These are phyloP conservation scores for Apotomis capreana DNA, from an alignment of 2,888 invertebrate genomes.

Conservation along the genomic window DNA sequence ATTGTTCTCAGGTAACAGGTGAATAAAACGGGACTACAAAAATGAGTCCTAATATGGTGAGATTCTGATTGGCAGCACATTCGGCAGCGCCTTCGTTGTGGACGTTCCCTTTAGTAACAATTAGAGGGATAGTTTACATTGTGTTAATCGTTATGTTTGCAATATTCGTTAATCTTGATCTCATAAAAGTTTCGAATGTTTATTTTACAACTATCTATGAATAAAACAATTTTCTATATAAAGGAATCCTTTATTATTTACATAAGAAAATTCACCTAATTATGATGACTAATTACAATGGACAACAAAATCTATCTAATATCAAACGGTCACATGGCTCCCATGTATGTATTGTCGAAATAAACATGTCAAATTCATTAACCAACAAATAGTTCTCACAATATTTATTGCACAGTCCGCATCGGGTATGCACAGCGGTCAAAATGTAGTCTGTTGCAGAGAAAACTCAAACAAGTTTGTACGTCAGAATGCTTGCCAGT, in stretches of 20 bases:
- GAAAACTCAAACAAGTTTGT: too few relatives aligned
- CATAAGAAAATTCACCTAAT: slow-evolving; percentile 82
- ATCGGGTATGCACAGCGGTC: slow-evolving; percentile 19
- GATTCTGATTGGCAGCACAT: too few relatives aligned
- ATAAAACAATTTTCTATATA: slow-evolving; percentile 65
- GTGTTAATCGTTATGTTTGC: slow-evolving; percentile 1
- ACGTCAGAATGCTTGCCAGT: too few relatives aligned
- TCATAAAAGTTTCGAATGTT: slow-evolving; percentile 28
- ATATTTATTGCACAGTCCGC: slow-evolving; percentile 5
- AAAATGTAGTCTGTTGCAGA: background rate
- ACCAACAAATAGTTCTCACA: slow-evolving; percentile 22
- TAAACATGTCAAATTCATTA: slow-evolving; percentile 45
- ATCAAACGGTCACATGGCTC: slow-evolving; percentile 71
- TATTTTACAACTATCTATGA: slow-evolving; percentile 42
- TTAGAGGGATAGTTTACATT: background rate
- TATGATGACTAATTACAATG: slow-evolving; percentile 78
- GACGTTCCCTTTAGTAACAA: too few relatives aligned
- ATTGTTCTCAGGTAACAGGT: too few relatives aligned
- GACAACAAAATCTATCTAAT: slow-evolving; percentile 79
- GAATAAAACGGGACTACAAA: too few relatives aligned
- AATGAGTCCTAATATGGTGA: too few relatives aligned
- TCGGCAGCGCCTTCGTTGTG: too few relatives aligned
- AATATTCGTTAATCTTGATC: slow-evolving; percentile 34
- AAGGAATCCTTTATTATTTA: slow-evolving; percentile 81
- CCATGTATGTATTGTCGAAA: slow-evolving; percentile 44